A percentile compares a stretch with the other conserved stretches of the same genome.
These are phyloP conservation scores for Stegodyphus mimosarum DNA, from an alignment of 1,140 invertebrate species.

Conservation along the genomic window DNA sequence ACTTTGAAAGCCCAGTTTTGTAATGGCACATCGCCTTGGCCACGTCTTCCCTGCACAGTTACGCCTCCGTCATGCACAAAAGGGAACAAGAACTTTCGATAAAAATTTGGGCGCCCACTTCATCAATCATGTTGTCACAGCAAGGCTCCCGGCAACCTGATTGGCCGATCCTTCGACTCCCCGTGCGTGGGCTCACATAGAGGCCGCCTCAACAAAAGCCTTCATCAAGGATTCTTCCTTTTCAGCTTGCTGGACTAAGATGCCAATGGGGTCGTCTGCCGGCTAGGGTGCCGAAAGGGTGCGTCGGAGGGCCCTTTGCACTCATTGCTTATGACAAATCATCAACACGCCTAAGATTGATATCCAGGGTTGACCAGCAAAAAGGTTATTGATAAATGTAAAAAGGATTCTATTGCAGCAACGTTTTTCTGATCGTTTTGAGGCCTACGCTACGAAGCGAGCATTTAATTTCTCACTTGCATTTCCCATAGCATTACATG, in stretches of 20 bases:
- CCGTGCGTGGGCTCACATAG: conserved; percentile 52
- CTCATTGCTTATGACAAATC: conserved; percentile 57
- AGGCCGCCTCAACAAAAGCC: conserved; percentile 49
- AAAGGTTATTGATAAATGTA: conserved; percentile 56
- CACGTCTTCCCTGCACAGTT: conserved; percentile 60
- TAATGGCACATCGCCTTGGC: conserved; percentile 61
- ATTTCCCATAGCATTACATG: too few species aligned
- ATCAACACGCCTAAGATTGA: conserved; percentile 59
- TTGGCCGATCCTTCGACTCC: conserved; percentile 56
- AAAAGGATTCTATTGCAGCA: conserved; percentile 27
- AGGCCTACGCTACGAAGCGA: background rate
- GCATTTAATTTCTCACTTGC: background rate
- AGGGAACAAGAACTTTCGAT: conserved; percentile 62
- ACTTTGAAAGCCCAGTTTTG: conserved; percentile 60
- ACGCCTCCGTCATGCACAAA: conserved; percentile 59
- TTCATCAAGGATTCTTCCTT: conserved; percentile 58
- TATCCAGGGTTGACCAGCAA: conserved; percentile 51
- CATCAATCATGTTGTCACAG: conserved; percentile 62
- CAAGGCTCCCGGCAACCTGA: conserved; percentile 60
- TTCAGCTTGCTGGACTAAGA: conserved; percentile 43
- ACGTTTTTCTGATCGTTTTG: too few species aligned
- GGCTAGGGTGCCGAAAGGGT: conserved; percentile 25
- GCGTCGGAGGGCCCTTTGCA: conserved; percentile 14
- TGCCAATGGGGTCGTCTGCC: conserved; percentile 27
- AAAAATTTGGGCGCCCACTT: conserved; percentile 62